phyloP scores from a whole-genome alignment of 23 tunicate genomes.

The Ciona savignyi region DNA sequence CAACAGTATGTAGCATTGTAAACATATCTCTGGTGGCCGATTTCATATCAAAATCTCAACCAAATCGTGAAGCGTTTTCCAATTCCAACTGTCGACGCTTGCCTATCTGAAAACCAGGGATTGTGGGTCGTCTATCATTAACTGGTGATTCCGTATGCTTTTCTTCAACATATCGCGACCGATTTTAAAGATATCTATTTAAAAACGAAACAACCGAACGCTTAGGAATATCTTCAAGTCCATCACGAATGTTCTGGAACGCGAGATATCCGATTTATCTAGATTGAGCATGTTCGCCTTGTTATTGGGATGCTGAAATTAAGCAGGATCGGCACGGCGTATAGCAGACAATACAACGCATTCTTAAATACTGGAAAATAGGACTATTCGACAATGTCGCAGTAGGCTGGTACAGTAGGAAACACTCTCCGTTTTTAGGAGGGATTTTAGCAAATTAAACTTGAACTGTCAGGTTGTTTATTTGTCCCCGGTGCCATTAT shows the following conservation, averaged over 20 bases:
- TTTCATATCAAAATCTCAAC: not conserved
- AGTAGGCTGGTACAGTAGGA: too few relatives aligned
- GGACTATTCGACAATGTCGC: too few relatives aligned
- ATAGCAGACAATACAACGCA: not conserved
- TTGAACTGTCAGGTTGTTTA: too few relatives aligned
- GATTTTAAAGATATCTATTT: too few relatives aligned
- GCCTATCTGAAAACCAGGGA: not conserved
- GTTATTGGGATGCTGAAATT: not conserved
- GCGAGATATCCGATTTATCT: not conserved
- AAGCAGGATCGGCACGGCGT: not conserved
- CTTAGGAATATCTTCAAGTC: too few relatives aligned
- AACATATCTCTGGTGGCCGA: not conserved
- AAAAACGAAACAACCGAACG: too few relatives aligned
- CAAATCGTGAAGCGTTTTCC: not conserved
- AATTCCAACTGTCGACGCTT: not conserved
- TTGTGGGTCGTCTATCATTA: not conserved
- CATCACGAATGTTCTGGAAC: not conserved
- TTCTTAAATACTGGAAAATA: too few relatives aligned
- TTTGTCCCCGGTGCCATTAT: too few relatives aligned
- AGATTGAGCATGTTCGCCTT: not conserved
- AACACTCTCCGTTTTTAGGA: too few relatives aligned
- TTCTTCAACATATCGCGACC: too few relatives aligned
- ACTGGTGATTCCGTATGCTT: too few relatives aligned
- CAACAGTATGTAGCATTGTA: not conserved
- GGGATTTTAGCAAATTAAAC: too few relatives aligned